Evolutionary conservation across 2,113 vertebrate genomes (phyloP), one percentile per base, ranked within the genome.

Genomic region (Calidris pugnax): DNA sequence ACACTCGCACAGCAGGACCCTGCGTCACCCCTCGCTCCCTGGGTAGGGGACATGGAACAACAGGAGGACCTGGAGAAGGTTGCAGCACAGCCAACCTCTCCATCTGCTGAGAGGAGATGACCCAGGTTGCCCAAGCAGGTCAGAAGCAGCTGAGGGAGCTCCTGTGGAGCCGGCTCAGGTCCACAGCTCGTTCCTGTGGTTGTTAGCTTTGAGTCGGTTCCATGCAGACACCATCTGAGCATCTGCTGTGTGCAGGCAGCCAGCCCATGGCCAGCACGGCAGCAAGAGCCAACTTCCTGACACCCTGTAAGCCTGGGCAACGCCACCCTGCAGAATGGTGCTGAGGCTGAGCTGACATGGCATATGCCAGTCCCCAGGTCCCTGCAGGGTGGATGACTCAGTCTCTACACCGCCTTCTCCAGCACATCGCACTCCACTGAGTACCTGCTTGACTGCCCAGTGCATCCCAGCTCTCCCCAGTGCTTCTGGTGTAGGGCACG

Each of bases 51-150:
- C 17, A 21, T n/a, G 0, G 16, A 60, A 4, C 17, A 26, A 41
- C 4, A 0, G 63, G 35, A 76, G 72, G n/a, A 8, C 18, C 33
- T 8, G 0, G 26, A 1, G 1, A 2, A 41, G 59, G n/a, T 4
- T 62, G 6, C 48, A 33, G 56, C 43, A 26, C 1, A 1, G 53
- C 43, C 41, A 56, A 51, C 56, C 24, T 56, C 67, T 68, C 82
- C 64, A 19, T 48, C 87, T 77, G 51, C 76, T 60, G 45, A 1
- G 9, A 19, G 55, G 39, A 51, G 22, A 5, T 66, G 14, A 18
- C n/a, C 26, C 47, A 3, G 35, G n/a, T 41, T 84, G 59, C 7
- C 53, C n/a, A 3, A 39, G 33, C 56, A 20, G 57, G 41, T 60
- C 66, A 33, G 86, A 37, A n/a, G 10, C 6, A n/a, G 41, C 72